These are phyloP conservation scores for Myotis lucifugus DNA, from an alignment of 2,113 vertebrate genomes.

Conservation along the genomic window DNA sequence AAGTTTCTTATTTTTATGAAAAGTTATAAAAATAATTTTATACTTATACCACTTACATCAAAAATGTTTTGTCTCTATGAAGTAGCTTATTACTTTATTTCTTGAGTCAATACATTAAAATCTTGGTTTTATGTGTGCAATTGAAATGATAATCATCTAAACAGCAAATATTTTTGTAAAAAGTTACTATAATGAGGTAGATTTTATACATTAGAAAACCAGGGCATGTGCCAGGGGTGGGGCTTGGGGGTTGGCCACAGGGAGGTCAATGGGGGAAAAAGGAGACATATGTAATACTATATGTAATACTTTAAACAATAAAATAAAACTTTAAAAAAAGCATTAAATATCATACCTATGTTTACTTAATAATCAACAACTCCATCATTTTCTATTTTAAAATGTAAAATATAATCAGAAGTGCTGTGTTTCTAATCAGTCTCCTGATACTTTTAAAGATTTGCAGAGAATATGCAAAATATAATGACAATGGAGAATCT, in stretches of 20 bases:
- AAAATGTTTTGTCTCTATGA: background rate
- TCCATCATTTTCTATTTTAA: background rate
- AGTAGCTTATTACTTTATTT: slow-evolving; percentile 8
- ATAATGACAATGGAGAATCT: background rate
- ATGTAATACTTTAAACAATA: too few relatives aligned
- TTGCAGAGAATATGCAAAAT: background rate
- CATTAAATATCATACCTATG: background rate
- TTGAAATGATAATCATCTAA: background rate
- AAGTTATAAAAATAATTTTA: background rate
- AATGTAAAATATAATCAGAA: background rate
- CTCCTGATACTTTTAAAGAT: background rate
- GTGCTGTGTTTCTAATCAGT: background rate
- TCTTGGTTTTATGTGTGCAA: background rate
- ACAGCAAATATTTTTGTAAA: background rate
- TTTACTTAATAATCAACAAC: background rate
- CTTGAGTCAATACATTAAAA: background rate
- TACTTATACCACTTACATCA: background rate
- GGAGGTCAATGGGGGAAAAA: too few relatives aligned
- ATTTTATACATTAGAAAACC: background rate
- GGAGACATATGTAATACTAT: too few relatives aligned
- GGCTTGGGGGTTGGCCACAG: too few relatives aligned
- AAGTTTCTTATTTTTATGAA: slow-evolving; percentile 23
- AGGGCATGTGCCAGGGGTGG: too few relatives aligned
- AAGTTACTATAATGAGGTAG: background rate
- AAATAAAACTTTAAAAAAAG: background rate